phyloP scores from a whole-genome alignment of 2,888 invertebrate species.

The Abrostola triplasia region DNA sequence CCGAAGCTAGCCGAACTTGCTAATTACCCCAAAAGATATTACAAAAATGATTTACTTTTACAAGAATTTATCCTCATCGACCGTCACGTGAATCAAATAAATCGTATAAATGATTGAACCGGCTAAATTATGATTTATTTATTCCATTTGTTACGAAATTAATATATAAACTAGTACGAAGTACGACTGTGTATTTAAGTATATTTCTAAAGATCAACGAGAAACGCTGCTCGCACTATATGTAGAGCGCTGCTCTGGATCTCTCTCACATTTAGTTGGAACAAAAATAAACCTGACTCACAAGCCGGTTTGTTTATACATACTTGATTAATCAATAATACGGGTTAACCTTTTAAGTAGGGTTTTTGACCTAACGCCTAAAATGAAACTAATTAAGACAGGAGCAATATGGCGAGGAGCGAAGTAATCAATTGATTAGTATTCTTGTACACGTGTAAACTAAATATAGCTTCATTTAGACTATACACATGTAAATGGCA shows the following conservation, averaged over 20 bases:
- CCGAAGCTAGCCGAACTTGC: constrained; percentile 41
- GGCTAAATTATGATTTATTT: too few relatives aligned
- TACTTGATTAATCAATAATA: not conserved
- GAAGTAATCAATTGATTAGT: too few relatives aligned
- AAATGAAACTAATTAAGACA: not conserved
- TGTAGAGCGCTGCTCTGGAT: not conserved
- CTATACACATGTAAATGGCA: not conserved
- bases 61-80: constrained; percentile 19
- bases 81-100: too few relatives aligned
- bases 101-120: too few relatives aligned
- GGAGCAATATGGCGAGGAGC: too few relatives aligned
- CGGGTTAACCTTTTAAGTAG: not conserved
- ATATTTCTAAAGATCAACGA: too few relatives aligned
- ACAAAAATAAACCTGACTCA: not conserved
- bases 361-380: not conserved
- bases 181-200: too few relatives aligned
- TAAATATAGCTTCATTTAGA: not conserved
- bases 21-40: constrained; percentile 42
- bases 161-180: too few relatives aligned
- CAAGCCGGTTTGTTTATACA: not conserved
- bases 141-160: too few relatives aligned
- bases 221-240: not conserved
- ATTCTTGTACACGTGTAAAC: not conserved
- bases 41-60: constrained; percentile 38
- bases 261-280: not conserved